Evolutionary conservation across 2,888 invertebrate species (phyloP).

Genomic region (Dastarcus helophoroides): DNA sequence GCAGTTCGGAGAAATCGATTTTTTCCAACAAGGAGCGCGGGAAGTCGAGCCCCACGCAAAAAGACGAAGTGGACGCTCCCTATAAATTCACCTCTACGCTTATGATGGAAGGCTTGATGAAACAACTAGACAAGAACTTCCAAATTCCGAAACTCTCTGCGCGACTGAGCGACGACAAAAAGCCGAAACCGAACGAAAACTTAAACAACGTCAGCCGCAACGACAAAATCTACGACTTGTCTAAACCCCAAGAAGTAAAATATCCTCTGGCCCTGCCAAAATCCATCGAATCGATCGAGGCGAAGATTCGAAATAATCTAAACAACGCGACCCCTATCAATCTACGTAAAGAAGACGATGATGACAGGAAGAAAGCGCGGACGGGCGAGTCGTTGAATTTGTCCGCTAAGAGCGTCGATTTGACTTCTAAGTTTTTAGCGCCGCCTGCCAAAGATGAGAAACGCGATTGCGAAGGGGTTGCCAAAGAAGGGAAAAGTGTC

Average conservation of each 20-base stretch:
- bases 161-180: conserved; percentile 23
- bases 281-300: conserved; percentile 30
- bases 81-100: conserved; percentile 58
- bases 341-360: conserved; percentile 19
- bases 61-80: conserved; percentile 50
- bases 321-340: conserved; percentile 20
- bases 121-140: conserved; percentile 71
- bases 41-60: conserved; percentile 55
- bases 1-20: conserved; percentile 51
- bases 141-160: conserved; percentile 78
- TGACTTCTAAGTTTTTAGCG: conserved; percentile 38
- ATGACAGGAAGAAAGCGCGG: conserved; percentile 25
- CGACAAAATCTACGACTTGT: conserved; percentile 31
- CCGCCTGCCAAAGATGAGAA: conserved; percentile 26
- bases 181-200: conserved; percentile 37
- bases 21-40: conserved; percentile 49
- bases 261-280: conserved; percentile 31
- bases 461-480: conserved; percentile 38
- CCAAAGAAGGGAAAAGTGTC: conserved; percentile 5
- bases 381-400: conserved; percentile 25
- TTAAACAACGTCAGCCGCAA: conserved; percentile 13
- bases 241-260: conserved; percentile 23
- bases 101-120: conserved; percentile 63
- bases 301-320: conserved; percentile 30
- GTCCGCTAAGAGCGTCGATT: conserved; percentile 35